phyloP scores from a whole-genome alignment of 2,113 vertebrate species.

The Varanus komodoensis region DNA sequence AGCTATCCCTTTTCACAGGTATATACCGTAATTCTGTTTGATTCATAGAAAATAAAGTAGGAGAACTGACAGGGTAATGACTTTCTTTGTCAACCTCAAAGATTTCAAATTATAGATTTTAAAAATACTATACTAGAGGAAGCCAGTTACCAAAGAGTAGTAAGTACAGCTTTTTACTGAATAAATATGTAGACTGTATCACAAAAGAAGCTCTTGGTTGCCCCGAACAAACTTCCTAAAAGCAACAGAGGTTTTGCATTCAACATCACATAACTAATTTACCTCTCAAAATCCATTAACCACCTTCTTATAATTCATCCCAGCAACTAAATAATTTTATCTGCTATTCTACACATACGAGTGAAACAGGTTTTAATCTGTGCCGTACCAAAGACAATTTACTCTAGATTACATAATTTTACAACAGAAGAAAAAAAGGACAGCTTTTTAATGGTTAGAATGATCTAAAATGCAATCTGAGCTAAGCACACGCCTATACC shows the following conservation, averaged over 20 bases:
- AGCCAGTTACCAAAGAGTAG: not conserved
- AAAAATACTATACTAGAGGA: not conserved
- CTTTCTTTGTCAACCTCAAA: not conserved
- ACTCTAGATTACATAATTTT: not conserved
- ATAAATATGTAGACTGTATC: not conserved
- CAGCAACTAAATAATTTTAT: not conserved
- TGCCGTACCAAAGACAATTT: not conserved
- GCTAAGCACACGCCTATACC: not conserved
- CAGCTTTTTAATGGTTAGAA: not conserved
- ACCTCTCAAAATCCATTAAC: not conserved
- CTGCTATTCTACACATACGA: not conserved
- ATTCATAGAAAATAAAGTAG: not conserved
- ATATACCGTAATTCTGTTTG: not conserved
- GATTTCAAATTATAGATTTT: not conserved
- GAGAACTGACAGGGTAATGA: not conserved
- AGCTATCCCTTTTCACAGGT: not conserved
- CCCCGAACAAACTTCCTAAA: not conserved
- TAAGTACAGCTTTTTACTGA: not conserved
- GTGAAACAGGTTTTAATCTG: not conserved
- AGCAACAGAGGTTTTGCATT: not conserved
- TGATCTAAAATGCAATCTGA: not conserved
- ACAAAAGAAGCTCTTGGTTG: not conserved
- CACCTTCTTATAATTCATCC: not conserved
- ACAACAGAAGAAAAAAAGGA: not conserved
- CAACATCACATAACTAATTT: not conserved